phyloP scores from a whole-genome alignment of 1,140 invertebrate species.

The Drosophila rufa region DNA sequence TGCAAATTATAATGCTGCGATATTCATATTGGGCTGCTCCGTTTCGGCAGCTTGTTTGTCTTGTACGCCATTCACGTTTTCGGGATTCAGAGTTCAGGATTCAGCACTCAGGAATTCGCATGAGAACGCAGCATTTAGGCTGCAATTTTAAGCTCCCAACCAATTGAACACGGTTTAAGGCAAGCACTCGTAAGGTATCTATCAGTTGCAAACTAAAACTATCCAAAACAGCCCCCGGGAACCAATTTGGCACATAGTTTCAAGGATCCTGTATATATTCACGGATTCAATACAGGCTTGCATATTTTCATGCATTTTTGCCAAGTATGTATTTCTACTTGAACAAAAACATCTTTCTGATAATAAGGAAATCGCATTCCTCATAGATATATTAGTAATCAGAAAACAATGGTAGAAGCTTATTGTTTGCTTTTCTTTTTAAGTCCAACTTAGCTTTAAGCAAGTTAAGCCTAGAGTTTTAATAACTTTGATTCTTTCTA shows the following conservation, averaged over 20 bases:
- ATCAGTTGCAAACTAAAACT: constrained; percentile 42
- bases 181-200: constrained; percentile 14
- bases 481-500: neutral
- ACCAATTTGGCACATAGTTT: neutral
- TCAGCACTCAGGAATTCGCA: constrained; percentile 10
- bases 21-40: constrained; percentile 56
- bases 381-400: neutral
- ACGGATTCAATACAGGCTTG: too few species aligned
- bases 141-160: neutral
- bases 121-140: constrained; percentile 18
- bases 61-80: constrained; percentile 40
- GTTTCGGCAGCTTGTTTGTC: constrained; percentile 27
- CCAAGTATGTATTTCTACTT: neutral
- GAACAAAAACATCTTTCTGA: neutral
- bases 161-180: constrained; percentile 13
- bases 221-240: neutral
- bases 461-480: neutral
- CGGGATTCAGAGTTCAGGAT: constrained; percentile 24
- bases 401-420: too few species aligned
- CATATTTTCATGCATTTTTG: neutral
- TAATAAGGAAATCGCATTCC: too few species aligned
- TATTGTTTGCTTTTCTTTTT: too few species aligned
- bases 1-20: constrained; percentile 72
- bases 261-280: neutral
- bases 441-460: too few species aligned